These are phyloP conservation scores for Drosophila flavopinicola DNA, from an alignment of 2,888 invertebrate species.

Conservation along the genomic window DNA sequence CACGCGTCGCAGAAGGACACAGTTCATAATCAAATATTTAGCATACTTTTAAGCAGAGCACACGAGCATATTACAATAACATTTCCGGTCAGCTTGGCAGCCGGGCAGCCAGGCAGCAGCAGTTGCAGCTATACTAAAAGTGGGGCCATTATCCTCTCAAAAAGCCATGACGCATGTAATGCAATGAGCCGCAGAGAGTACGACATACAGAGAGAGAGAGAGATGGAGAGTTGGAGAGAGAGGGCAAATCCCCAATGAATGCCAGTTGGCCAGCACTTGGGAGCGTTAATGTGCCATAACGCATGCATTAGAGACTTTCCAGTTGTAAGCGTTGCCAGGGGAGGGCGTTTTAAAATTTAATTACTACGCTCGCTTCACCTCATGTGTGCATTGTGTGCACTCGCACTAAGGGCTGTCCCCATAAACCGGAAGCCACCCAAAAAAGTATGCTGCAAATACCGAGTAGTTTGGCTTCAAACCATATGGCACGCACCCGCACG, in stretches of 20 bases:
- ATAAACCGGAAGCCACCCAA: conserved; percentile 35
- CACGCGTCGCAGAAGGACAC: conserved; percentile 48
- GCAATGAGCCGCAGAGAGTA: conserved; percentile 51
- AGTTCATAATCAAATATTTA: conserved; percentile 82
- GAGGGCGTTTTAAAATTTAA: conserved; percentile 67
- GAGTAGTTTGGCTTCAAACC: conserved; percentile 34
- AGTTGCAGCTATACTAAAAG: conserved; percentile 10
- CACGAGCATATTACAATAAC: conserved; percentile 77
- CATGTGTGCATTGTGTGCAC: conserved; percentile 20
- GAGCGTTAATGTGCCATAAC: conserved; percentile 78
- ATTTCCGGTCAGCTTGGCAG: conserved; percentile 76
- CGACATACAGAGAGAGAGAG: neutral
- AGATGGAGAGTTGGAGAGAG: neutral
- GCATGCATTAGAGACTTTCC: conserved; percentile 73
- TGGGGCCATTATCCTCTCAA: conserved; percentile 47
- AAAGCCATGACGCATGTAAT: conserved; percentile 62
- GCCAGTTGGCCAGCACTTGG: conserved; percentile 63
- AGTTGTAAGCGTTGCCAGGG: conserved; percentile 47
- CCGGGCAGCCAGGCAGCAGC: conserved; percentile 24
- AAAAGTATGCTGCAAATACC: conserved; percentile 55
- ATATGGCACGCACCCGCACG: conserved; percentile 37
- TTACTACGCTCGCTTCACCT: conserved; percentile 43
- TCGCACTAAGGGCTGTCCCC: conserved; percentile 12
- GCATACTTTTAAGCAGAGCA: conserved; percentile 78
- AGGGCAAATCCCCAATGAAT: conserved; percentile 57